Evolutionary conservation across 2,888 invertebrate genomes (phyloP), one percentile per base, ranked within the genome.

Genomic region (Timema podura): DNA sequence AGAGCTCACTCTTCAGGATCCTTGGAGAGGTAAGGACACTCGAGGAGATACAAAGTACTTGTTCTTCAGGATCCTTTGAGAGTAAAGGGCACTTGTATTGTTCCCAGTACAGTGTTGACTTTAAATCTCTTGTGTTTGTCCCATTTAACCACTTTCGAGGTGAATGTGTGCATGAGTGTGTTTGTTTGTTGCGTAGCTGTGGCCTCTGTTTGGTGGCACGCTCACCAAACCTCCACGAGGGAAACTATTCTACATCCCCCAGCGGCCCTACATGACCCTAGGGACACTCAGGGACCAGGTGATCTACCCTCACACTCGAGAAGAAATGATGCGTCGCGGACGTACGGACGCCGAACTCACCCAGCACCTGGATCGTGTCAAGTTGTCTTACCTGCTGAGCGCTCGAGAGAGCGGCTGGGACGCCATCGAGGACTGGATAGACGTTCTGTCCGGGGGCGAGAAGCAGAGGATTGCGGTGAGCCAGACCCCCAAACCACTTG

Each of bases 361-460:
- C 69, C 85, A 88, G 67, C 92, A 90, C 79, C 82, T 98, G 72
- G 89, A 91, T 71, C 83, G 89, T 74, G 96, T 96, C 0, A 95
- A 96, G 80, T 83, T 98, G 72, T 86, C 87, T 0, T 94, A 96
- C 83, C 85, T 98, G 70, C 83, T 93, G 64, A n/a, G 44, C 6
- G 88, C 90, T 72, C 85, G 97, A 66, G 96, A 97, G 76, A 91
- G 90, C 48, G 93, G 93, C 8, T 90, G 96, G 86, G 93, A 97
- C 81, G 90, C 95, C 0, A 91, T 95, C 1, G 95, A 96, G 77
- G 98, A 99, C 84, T 99, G 98, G 98, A 93, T 98, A 88, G 99
- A 99, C 81, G 96, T 98, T 0, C 84, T 99, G 6, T 96, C 95
- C 49, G 99, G 99, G 0, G 99, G 98, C 13, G 98, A 99, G 83